Conservation (phyloP, 2,797 vertebrate species). For the Fistularia commersonii region DNA sequence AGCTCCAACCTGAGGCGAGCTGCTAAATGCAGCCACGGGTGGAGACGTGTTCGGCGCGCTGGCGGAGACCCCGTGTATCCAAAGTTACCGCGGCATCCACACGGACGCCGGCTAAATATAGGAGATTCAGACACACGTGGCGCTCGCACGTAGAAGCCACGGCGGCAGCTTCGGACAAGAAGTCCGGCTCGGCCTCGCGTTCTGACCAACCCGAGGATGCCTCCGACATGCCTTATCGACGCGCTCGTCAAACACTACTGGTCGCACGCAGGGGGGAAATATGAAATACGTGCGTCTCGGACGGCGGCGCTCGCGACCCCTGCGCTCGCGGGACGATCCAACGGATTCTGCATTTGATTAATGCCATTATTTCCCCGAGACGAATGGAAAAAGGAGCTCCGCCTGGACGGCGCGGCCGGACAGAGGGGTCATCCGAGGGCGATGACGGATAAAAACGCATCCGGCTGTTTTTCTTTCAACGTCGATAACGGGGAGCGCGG, state of each 20-base stretch:
- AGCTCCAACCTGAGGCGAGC: constrained; percentile 44
- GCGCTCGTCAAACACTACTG: constrained; percentile 49
- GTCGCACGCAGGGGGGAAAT: constrained; percentile 48
- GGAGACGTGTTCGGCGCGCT: too few relatives aligned
- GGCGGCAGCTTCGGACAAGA: constrained; percentile 47
- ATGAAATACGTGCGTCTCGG: constrained; percentile 34
- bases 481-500: constrained; percentile 24
- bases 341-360: constrained; percentile 46
- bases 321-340: constrained; percentile 53
- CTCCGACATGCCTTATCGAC: constrained; percentile 62
- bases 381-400: constrained; percentile 52
- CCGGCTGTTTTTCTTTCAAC: constrained; percentile 26
- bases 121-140: too few relatives aligned
- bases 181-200: constrained; percentile 41
- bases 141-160: constrained; percentile 29
- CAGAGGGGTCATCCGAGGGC: constrained; percentile 16
- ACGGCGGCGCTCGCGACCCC: constrained; percentile 40
- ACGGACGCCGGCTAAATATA: too few relatives aligned
- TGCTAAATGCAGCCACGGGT: constrained; percentile 28
- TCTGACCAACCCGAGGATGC: constrained; percentile 50
- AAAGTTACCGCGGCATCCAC: too few relatives aligned
- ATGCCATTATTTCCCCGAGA: constrained; percentile 47
- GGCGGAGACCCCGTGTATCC: too few relatives aligned
- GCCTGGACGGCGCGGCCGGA: constrained; percentile 32
- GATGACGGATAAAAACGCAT: constrained; percentile 38